phyloP scores from a whole-genome alignment of 2,888 invertebrate genomes.

The Diarsia brunnea region DNA sequence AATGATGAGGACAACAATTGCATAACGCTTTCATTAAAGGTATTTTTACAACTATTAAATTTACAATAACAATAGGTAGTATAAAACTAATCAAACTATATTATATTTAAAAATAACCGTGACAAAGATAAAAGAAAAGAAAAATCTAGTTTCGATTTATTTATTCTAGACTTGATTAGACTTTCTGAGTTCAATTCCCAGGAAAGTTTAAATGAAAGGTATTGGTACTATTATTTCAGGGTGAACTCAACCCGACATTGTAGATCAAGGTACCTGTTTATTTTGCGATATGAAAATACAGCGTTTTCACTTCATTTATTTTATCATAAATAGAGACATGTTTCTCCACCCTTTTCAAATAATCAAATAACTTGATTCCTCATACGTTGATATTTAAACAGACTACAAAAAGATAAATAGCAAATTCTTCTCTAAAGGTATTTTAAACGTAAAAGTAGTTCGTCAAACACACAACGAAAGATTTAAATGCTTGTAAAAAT shows the following conservation, averaged over 20 bases:
- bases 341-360: background rate
- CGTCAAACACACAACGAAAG: background rate
- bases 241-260: background rate
- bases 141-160: slow-evolving; percentile 35
- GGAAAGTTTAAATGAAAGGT: slow-evolving; percentile 26
- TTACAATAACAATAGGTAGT: background rate
- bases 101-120: background rate
- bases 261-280: slow-evolving; percentile 8
- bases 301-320: background rate
- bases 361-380: too few relatives aligned
- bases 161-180: slow-evolving; percentile 34
- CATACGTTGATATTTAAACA: background rate
- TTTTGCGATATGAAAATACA: slow-evolving; percentile 20
- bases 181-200: slow-evolving; percentile 29
- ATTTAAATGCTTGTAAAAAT: background rate
- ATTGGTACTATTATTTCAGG: slow-evolving; percentile 37
- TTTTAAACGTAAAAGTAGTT: background rate
- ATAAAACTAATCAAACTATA: slow-evolving; percentile 15
- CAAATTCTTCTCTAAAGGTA: background rate
- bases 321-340: background rate
- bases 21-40: too few relatives aligned
- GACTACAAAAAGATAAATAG: background rate
- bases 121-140: slow-evolving; percentile 10
- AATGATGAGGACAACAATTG: too few relatives aligned
- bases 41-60: too few relatives aligned